Conservation (phyloP, 2,113 vertebrate species). For the Eonycteris spelaea region DNA sequence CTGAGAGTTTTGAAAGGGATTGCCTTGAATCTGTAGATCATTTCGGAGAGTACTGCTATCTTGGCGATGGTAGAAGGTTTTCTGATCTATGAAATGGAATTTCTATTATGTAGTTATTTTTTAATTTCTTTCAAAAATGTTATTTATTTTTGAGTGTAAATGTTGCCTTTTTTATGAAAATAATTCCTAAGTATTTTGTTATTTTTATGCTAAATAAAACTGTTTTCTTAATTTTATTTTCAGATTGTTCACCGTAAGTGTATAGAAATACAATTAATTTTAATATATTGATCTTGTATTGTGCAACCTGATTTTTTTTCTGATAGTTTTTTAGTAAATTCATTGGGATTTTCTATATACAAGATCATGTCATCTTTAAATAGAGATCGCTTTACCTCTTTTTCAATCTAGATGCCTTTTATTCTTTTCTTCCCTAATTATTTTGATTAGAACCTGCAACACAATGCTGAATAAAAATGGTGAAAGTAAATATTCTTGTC, state of each 20-base stretch:
- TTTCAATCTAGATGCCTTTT: no score
- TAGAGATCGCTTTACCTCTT: no score
- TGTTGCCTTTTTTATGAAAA: neutral
- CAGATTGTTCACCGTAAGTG: neutral
- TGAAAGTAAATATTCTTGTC: no score
- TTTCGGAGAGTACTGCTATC: neutral
- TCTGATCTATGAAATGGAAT: neutral
- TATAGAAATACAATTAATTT: neutral
- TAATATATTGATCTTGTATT: neutral
- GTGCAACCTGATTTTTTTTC: neutral
- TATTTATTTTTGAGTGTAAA: neutral
- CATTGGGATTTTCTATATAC: no score
- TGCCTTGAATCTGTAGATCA: neutral
- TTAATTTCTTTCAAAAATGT: neutral
- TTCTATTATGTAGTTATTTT: neutral
- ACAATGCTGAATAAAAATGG: no score
- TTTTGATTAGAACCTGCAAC: no score
- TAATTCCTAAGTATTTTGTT: neutral
- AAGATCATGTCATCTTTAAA: no score
- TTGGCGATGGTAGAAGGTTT: neutral
- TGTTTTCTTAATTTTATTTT: no score
- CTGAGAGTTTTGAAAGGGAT: neutral
- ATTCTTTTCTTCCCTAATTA: no score
- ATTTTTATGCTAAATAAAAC: neutral
- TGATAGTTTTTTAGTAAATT: neutral